Evolutionary conservation across 2,797 vertebrate genomes (phyloP).

Genomic region (Rallus crepitans): DNA sequence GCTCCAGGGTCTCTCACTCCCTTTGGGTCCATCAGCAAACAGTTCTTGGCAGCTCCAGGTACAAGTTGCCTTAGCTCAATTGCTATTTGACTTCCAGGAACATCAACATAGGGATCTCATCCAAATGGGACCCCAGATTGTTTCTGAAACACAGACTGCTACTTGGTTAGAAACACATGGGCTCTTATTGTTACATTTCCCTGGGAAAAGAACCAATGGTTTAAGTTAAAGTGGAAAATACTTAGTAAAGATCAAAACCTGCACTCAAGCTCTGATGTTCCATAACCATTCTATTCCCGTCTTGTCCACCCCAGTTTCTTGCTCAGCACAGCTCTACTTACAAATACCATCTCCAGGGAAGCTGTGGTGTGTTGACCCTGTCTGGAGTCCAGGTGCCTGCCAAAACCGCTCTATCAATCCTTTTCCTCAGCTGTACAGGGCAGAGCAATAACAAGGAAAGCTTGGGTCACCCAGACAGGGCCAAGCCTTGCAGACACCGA

Average conservation of each 20-base stretch:
- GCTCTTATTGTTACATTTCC: background rate
- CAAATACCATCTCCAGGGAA: background rate
- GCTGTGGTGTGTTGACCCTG: no score
- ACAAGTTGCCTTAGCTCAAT: background rate
- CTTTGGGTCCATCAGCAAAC: background rate
- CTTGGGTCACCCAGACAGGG: background rate
- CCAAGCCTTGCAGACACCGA: background rate
- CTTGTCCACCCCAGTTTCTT: background rate
- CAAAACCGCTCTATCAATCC: no score
- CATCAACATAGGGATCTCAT: background rate
- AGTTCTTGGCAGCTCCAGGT: background rate
- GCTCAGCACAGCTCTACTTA: background rate
- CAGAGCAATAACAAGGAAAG: no score
- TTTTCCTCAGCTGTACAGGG: no score
- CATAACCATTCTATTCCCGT: background rate
- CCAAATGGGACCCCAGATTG: background rate
- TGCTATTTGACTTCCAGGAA: constrained; percentile 16
- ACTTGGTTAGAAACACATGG: constrained; percentile 54
- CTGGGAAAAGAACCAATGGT: background rate
- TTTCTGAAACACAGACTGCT: background rate
- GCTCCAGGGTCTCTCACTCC: background rate
- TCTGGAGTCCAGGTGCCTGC: no score
- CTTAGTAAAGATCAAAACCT: constrained; percentile 11
- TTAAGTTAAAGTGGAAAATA: constrained; percentile 30
- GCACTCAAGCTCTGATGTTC: background rate